These are phyloP conservation scores for Drosophila limbata DNA, from an alignment of 2,888 invertebrate species.

Conservation along the genomic window DNA sequence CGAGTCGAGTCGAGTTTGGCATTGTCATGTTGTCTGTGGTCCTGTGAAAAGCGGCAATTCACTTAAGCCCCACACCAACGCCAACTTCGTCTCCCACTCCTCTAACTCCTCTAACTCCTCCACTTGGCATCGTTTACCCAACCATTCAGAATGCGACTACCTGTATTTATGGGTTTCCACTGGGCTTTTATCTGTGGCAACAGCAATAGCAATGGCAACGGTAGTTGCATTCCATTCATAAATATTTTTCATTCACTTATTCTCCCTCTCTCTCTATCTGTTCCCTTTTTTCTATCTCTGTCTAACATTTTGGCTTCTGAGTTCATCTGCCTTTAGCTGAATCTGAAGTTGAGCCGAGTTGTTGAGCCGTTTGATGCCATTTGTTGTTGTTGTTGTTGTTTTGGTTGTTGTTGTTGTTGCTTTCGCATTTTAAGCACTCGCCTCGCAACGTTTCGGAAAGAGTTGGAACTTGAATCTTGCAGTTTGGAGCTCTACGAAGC, in stretches of 20 bases:
- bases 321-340: slow-evolving; percentile 49
- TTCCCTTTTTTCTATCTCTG: slow-evolving; percentile 9
- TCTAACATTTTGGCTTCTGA: slow-evolving; percentile 33
- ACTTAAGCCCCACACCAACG: slow-evolving; percentile 58
- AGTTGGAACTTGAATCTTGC: slow-evolving; percentile 36
- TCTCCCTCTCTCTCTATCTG: slow-evolving; percentile 14
- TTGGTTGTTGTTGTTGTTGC: slow-evolving; percentile 30
- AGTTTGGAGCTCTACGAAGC: slow-evolving; percentile 53
- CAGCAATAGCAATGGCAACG: slow-evolving; percentile 17
- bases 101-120: slow-evolving; percentile 15
- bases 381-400: slow-evolving; percentile 65
- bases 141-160: slow-evolving; percentile 69
- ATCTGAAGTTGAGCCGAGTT: slow-evolving; percentile 53
- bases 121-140: slow-evolving; percentile 72
- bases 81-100: slow-evolving; percentile 13
- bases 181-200: slow-evolving; percentile 69
- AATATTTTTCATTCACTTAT: slow-evolving; percentile 79
- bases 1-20: slow-evolving; percentile 39
- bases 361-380: slow-evolving; percentile 60
- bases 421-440: slow-evolving; percentile 66
- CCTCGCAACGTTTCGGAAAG: slow-evolving; percentile 10
- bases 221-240: slow-evolving; percentile 80
- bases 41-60: slow-evolving; percentile 70
- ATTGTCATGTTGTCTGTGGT: slow-evolving; percentile 62
- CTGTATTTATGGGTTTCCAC: slow-evolving; percentile 75